Percentiles rank a stretch among this genome's conserved stretches.
These are phyloP conservation scores for Serilophus lunatus DNA, from an alignment of 2,113 vertebrate genomes.

Conservation along the genomic window DNA sequence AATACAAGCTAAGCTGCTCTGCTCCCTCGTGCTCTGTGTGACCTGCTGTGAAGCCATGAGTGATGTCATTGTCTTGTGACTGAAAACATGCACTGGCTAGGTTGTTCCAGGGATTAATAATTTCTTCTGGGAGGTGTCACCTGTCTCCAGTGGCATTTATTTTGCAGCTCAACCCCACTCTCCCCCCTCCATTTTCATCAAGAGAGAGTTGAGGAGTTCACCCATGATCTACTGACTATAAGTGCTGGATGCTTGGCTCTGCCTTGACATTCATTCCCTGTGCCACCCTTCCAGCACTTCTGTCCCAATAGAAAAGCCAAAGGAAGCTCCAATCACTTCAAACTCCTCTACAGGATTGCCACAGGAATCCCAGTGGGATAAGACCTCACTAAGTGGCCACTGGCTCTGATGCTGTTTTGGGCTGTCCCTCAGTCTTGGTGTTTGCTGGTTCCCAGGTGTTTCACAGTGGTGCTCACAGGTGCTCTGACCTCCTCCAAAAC, in stretches of 20 bases:
- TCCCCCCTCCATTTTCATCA: neutral
- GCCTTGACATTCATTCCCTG: neutral
- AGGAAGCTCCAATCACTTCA: neutral
- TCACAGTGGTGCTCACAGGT: accelerated
- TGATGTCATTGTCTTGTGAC: neutral
- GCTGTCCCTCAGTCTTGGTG: neutral
- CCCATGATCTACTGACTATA: neutral
- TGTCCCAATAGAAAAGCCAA: neutral
- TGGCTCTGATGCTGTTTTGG: accelerated
- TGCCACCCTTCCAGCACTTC: neutral
- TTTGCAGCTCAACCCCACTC: neutral
- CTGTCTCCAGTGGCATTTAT: neutral
- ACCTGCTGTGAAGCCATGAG: neutral
- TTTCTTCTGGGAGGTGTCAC: neutral
- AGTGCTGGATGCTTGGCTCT: neutral
- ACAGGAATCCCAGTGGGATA: neutral
- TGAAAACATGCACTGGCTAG: neutral
- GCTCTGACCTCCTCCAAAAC: neutral
- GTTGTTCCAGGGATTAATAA: neutral
- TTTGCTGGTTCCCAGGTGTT: neutral
- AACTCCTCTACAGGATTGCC: neutral
- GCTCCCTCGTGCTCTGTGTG: accelerated
- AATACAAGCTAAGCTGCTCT: neutral
- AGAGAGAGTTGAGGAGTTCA: neutral
- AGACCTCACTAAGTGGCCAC: neutral